Evolutionary conservation across 1,140 invertebrate genomes (phyloP).

Genomic region (Lepidotrigona ventralis): DNA sequence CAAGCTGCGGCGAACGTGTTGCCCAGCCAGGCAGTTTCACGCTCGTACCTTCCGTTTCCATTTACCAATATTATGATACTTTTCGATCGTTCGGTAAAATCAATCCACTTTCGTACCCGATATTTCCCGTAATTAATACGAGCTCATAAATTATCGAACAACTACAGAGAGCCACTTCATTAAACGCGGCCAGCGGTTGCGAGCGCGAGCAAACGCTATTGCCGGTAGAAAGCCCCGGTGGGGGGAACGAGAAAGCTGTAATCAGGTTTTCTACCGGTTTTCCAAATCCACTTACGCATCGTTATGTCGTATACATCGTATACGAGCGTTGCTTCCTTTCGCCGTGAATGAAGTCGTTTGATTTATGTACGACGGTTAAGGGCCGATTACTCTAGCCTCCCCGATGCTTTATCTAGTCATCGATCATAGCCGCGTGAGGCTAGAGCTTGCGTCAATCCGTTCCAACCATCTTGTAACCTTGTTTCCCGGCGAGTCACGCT

Average conservation of each 20-base stretch:
- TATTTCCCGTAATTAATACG: constrained; percentile 52
- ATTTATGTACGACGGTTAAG: constrained; percentile 63
- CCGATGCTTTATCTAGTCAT: constrained; percentile 59
- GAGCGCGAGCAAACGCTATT: background rate
- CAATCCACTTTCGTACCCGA: constrained; percentile 42
- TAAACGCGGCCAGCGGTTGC: constrained; percentile 9
- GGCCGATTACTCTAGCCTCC: constrained; percentile 60
- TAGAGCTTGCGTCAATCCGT: background rate
- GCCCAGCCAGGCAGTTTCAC: too few species aligned
- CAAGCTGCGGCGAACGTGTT: background rate
- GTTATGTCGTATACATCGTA: constrained; percentile 52
- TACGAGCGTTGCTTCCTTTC: constrained; percentile 51
- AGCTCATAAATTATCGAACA: constrained; percentile 46
- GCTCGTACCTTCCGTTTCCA: background rate
- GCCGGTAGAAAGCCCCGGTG: background rate
- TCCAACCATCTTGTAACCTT: too few species aligned
- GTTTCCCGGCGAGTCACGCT: background rate
- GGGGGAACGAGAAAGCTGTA: constrained; percentile 35
- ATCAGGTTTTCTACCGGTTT: constrained; percentile 66
- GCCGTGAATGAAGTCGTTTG: constrained; percentile 53
- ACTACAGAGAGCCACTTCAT: constrained; percentile 38
- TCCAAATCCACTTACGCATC: constrained; percentile 65
- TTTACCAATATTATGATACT: constrained; percentile 48
- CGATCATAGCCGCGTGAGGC: constrained; percentile 52
- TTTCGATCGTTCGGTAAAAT: constrained; percentile 30